Conservation (phyloP, 2,797 vertebrate species). For the Tapera naevia region DNA sequence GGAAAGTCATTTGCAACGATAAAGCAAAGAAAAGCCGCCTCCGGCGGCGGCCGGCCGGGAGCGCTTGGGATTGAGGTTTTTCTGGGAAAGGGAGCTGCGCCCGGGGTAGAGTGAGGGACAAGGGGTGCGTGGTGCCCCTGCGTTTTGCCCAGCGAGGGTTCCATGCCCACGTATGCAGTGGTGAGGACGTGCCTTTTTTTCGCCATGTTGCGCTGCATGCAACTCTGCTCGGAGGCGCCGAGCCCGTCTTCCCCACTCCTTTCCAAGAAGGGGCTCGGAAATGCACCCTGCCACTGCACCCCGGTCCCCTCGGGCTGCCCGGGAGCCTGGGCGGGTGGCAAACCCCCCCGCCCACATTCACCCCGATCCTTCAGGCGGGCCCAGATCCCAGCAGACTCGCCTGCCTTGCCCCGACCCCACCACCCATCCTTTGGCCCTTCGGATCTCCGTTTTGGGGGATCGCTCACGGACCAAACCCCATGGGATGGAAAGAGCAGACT, state of each 20-base stretch:
- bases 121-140: neutral
- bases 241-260: neutral
- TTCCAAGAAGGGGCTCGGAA: neutral
- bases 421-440: slow-evolving; percentile 1
- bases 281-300: neutral
- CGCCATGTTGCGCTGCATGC: slow-evolving; percentile 91
- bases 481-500: slow-evolving; percentile 58
- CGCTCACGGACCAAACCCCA: neutral
- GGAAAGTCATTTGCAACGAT: slow-evolving; percentile 37
- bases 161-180: slow-evolving; percentile 93
- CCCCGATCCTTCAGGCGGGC: neutral
- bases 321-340: neutral
- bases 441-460: neutral
- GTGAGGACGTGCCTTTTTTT: slow-evolving; percentile 77
- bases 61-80: slow-evolving; percentile 41
- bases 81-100: neutral
- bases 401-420: neutral
- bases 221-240: slow-evolving; percentile 17
- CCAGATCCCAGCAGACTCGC: neutral
- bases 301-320: neutral
- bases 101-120: neutral
- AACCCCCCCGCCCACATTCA: neutral
- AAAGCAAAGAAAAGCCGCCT: slow-evolving; percentile 7
- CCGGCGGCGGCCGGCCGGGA: neutral
- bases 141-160: slow-evolving; percentile 70